Evolutionary conservation across 1,140 invertebrate genomes (phyloP), one percentile per base, ranked within the genome.

Genomic region (Philopotamus ludificatus): DNA sequence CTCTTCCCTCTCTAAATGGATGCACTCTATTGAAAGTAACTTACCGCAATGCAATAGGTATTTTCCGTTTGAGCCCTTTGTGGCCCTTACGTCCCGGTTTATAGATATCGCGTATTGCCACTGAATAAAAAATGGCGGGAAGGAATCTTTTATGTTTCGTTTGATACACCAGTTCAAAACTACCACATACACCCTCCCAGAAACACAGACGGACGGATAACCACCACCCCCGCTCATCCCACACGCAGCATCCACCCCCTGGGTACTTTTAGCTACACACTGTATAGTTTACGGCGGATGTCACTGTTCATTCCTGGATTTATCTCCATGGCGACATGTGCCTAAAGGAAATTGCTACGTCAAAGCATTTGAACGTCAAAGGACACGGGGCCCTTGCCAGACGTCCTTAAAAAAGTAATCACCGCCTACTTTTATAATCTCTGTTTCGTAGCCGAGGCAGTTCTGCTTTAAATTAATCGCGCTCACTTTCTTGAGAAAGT

Each of bases 311-410:
- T 65, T 65, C 63, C 21, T 25, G 63, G 65, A 61, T 66, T 66
- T 66, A 61, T 55, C 58, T 66, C 65, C 42, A 66, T 55, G 51
- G 65, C 60, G 42, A 61, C 55, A 55, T 61, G 55, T 55, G 65
- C 65, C 65, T 66, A 55, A 55, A 66, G 65, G 65, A 66, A 66
- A 66, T 66, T 66, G 58, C 65, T 9, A 23, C 58, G 57, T 66
- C 65, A 66, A 66, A 66, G 65, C 49, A 16, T 55, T 66, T 53
- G 34, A 51, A 34, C 51, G 58, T 66, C 65, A 66, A 66, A 66
- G 65, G 58, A 65, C 63, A 57, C 42, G 42, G 63, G 63, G 57
- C 53, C 63, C 58, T 20, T 41, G 25, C 41, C 41, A 57, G 50
- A 63, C 50, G 39, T 45, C 47, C 49, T 63, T 45, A 54, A 53